phyloP scores from a whole-genome alignment of 1,140 invertebrate genomes.

The Scaptomyza montana region DNA sequence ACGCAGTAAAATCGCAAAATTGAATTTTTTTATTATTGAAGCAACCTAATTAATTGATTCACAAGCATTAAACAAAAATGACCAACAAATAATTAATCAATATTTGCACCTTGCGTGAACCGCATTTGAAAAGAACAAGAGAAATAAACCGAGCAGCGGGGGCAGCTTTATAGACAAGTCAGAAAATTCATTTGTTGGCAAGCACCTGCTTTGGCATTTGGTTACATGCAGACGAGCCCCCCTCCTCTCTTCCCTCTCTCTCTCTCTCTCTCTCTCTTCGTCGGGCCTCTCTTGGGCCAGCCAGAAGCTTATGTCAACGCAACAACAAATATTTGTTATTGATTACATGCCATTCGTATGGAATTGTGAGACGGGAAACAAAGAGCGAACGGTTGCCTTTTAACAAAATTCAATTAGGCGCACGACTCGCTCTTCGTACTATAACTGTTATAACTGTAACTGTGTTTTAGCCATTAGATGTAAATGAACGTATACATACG shows the following conservation, averaged over 20 bases:
- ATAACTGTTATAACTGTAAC: constrained; percentile 38
- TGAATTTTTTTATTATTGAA: too few relatives aligned
- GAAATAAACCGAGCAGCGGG: constrained; percentile 1
- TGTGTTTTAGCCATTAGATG: constrained; percentile 43
- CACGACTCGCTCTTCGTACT: constrained; percentile 37
- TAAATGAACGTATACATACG: neutral
- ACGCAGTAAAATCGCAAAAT: too few relatives aligned
- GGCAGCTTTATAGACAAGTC: neutral
- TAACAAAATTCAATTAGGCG: constrained; percentile 70
- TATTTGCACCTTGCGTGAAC: constrained; percentile 62
- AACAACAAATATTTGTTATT: constrained; percentile 70
- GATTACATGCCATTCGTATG: constrained; percentile 73
- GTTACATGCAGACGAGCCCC: constrained; percentile 28
- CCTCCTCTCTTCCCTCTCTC: constrained; percentile 1
- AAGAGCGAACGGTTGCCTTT: constrained; percentile 13
- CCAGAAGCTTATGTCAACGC: constrained; percentile 60
- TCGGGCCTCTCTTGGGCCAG: neutral
- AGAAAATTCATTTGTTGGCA: constrained; percentile 44
- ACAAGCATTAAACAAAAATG: neutral
- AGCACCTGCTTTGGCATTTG: constrained; percentile 41
- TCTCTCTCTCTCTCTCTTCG: too few relatives aligned
- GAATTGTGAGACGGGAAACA: constrained; percentile 34
- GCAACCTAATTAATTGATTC: too few relatives aligned
- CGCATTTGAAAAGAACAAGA: constrained; percentile 9
- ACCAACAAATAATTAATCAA: constrained; percentile 68